A percentile compares a stretch with the other conserved stretches of the same genome.
Conservation (phyloP, 2,888 invertebrate species). For the Synanthedon myopaeformis region DNA sequence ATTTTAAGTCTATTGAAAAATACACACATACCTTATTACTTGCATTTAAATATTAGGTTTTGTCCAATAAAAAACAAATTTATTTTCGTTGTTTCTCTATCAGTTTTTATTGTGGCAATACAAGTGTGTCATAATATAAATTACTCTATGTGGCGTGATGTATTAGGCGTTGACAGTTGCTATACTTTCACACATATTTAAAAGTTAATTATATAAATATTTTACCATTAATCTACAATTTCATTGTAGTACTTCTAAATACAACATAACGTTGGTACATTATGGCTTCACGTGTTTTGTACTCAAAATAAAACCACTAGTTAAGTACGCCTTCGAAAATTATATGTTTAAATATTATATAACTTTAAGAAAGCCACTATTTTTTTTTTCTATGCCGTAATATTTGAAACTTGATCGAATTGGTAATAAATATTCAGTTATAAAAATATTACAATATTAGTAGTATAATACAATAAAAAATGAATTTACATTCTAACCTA, state of each 20-base stretch:
- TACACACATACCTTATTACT: too few relatives aligned
- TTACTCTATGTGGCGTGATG: too few relatives aligned
- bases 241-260: slow-evolving; percentile 50
- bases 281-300: slow-evolving; percentile 58
- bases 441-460: not conserved
- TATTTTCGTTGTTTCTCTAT: too few relatives aligned
- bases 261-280: slow-evolving; percentile 13
- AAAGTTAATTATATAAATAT: slow-evolving; percentile 39
- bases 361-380: too few relatives aligned
- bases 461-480: not conserved
- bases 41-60: too few relatives aligned
- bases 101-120: too few relatives aligned
- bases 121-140: too few relatives aligned
- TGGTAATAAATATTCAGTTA: not conserved
- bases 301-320: slow-evolving; percentile 28
- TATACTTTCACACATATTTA: slow-evolving; percentile 14
- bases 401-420: not conserved
- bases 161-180: not conserved
- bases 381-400: not conserved
- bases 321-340: not conserved
- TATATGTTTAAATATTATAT: too few relatives aligned
- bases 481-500: not conserved
- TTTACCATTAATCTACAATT: slow-evolving; percentile 49
- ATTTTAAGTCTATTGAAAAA: too few relatives aligned
- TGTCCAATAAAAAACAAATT: too few relatives aligned